phyloP scores from a whole-genome alignment of 1,140 invertebrate species.

The Papilio polyxenes region DNA sequence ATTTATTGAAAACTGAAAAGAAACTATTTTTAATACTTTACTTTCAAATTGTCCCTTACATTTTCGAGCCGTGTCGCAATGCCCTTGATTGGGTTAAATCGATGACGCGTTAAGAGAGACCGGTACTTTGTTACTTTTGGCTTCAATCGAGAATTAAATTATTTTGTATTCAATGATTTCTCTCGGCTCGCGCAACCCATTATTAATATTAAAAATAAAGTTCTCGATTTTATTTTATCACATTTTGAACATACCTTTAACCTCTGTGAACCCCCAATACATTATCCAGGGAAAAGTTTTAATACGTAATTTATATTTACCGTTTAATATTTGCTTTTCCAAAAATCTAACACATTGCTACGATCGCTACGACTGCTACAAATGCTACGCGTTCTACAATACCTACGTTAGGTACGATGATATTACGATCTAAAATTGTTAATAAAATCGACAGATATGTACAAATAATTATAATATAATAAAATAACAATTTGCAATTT shows the following conservation, averaged over 20 bases:
- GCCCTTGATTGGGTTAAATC: not conserved
- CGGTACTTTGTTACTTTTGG: conserved; percentile 12
- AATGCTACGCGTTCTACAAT: not conserved
- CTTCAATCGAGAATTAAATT: conserved; percentile 22
- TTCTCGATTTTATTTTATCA: conserved; percentile 1
- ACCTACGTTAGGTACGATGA: not conserved
- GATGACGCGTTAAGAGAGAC: conserved; percentile 4
- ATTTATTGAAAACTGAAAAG: not conserved
- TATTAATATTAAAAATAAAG: conserved; percentile 6
- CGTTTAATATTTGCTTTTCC: too few species aligned
- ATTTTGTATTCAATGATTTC: conserved; percentile 28
- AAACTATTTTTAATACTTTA: not conserved
- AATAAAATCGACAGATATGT: not conserved
- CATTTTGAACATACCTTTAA: not conserved
- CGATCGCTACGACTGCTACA: not conserved
- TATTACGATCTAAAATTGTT: not conserved
- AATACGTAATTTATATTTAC: too few species aligned
- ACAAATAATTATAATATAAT: too few species aligned
- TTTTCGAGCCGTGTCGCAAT: not conserved
- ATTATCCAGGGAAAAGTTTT: not conserved
- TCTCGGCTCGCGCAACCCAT: conserved; percentile 11
- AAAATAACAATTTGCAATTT: too few species aligned
- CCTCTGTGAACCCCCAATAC: not conserved
- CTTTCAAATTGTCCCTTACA: not conserved
- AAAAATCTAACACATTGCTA: not conserved